Percentiles rank a stretch among this genome's conserved stretches.
These are phyloP conservation scores for Salvator merianae DNA, from an alignment of 2,113 vertebrate genomes.

Conservation along the genomic window DNA sequence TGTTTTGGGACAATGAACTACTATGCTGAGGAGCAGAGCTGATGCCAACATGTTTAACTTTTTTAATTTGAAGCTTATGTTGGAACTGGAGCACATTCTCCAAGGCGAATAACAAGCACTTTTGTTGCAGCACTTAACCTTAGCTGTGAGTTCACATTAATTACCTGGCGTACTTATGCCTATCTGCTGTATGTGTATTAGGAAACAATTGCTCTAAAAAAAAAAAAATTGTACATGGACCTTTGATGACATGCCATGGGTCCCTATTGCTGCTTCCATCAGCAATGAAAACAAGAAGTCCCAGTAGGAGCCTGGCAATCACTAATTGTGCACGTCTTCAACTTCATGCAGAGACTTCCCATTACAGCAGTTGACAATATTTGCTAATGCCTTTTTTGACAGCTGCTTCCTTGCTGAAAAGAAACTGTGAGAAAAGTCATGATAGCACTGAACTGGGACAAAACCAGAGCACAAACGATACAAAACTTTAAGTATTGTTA, in stretches of 20 bases:
- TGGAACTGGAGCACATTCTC: constrained; percentile 69
- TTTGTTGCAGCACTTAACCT: constrained; percentile 68
- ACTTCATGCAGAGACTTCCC: not conserved
- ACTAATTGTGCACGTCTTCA: not conserved
- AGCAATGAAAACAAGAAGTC: constrained; percentile 7
- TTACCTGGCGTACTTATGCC: constrained; percentile 49
- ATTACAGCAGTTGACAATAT: not conserved
- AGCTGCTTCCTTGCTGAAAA: constrained; percentile 6
- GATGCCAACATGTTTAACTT: constrained; percentile 67
- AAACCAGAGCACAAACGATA: not conserved
- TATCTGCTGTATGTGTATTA: constrained; percentile 25
- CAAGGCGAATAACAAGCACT: constrained; percentile 67
- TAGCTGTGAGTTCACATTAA: constrained; percentile 67
- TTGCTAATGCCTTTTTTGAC: not conserved
- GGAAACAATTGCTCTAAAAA: constrained; percentile 41
- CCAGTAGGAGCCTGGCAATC: constrained; percentile 1
- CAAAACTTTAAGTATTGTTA: not conserved
- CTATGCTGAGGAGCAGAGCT: constrained; percentile 51
- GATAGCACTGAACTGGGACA: not conserved
- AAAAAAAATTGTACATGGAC: constrained; percentile 13
- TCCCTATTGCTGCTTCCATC: not conserved
- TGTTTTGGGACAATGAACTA: constrained; percentile 62
- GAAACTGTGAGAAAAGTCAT: not conserved
- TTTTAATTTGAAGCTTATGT: constrained; percentile 74
- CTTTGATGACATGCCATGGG: not conserved